Evolutionary conservation across 1,140 invertebrate genomes (phyloP).

Genomic region (Heliconius congener): DNA sequence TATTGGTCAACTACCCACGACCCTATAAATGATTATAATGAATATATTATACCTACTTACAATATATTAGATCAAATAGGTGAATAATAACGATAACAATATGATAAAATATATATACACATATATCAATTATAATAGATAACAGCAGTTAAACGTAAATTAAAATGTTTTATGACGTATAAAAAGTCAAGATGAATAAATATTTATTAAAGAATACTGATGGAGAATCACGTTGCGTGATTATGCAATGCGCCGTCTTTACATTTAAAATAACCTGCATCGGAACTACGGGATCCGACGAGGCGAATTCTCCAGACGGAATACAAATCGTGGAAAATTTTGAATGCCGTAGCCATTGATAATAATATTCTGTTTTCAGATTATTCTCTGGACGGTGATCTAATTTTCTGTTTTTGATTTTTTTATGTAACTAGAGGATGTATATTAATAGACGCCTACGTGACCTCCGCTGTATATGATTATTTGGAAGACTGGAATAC

Average conservation of each 20-base stretch:
- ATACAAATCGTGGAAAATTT: slow-evolving; percentile 79
- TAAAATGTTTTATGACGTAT: slow-evolving; percentile 16
- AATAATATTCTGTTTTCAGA: slow-evolving; percentile 62
- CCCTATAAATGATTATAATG: background rate
- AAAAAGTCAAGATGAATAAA: slow-evolving; percentile 66
- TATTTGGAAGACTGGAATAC: background rate
- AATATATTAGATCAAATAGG: too few species aligned
- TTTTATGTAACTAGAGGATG: slow-evolving; percentile 37
- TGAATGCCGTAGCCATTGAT: slow-evolving; percentile 65
- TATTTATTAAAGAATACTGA: slow-evolving; percentile 76
- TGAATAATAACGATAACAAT: too few species aligned
- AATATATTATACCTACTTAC: too few species aligned
- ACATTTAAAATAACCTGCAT: slow-evolving; percentile 78
- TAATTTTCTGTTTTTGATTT: slow-evolving; percentile 42
- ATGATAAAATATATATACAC: too few species aligned
- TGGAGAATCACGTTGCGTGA: slow-evolving; percentile 73
- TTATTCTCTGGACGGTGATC: slow-evolving; percentile 49
- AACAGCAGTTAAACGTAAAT: slow-evolving; percentile 19
- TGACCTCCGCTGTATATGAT: slow-evolving; percentile 20
- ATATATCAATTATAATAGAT: background rate
- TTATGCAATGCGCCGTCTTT: slow-evolving; percentile 77
- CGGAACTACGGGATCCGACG: slow-evolving; percentile 68
- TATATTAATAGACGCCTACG: slow-evolving; percentile 32
- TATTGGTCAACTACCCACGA: background rate
- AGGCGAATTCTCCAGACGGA: slow-evolving; percentile 75